Evolutionary conservation across 2,888 invertebrate species (phyloP).

Genomic region (Agonopterix subpropinquella): DNA sequence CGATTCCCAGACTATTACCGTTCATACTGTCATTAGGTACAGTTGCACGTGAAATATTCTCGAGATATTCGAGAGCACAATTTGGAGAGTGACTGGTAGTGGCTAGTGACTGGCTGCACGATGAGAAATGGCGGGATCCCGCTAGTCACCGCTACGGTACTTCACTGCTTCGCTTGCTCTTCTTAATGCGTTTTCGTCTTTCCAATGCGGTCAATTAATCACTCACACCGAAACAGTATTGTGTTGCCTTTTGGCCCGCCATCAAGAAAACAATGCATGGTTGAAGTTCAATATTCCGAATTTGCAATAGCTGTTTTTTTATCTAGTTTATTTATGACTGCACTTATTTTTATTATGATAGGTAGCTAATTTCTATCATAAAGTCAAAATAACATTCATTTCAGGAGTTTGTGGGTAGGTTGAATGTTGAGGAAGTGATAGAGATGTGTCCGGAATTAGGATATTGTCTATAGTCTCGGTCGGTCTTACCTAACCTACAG

Average conservation of each 20-base stretch:
- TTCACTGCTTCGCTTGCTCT: conserved; percentile 55
- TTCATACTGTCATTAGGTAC: conserved; percentile 61
- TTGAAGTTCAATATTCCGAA: too few species aligned
- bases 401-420: background rate
- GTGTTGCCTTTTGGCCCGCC: conserved; percentile 15
- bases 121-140: conserved; percentile 64
- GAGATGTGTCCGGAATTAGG: too few species aligned
- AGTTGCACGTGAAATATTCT: conserved; percentile 63
- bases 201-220: conserved; percentile 63
- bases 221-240: conserved; percentile 33
- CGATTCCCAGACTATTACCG: conserved; percentile 67
- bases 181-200: conserved; percentile 63
- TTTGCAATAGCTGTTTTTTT: too few species aligned
- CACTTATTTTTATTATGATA: too few species aligned
- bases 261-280: too few species aligned
- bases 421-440: too few species aligned
- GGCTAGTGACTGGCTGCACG: conserved; percentile 25
- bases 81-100: conserved; percentile 49
- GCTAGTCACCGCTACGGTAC: conserved; percentile 69
- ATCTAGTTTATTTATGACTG: too few species aligned
- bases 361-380: too few species aligned
- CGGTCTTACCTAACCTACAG: too few species aligned
- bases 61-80: conserved; percentile 60
- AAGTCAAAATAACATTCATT: conserved; percentile 2
- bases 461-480: too few species aligned